Evolutionary conservation across 2,797 vertebrate genomes (phyloP), one percentile per base, ranked within the genome.

Genomic region (Strix occidentalis): DNA sequence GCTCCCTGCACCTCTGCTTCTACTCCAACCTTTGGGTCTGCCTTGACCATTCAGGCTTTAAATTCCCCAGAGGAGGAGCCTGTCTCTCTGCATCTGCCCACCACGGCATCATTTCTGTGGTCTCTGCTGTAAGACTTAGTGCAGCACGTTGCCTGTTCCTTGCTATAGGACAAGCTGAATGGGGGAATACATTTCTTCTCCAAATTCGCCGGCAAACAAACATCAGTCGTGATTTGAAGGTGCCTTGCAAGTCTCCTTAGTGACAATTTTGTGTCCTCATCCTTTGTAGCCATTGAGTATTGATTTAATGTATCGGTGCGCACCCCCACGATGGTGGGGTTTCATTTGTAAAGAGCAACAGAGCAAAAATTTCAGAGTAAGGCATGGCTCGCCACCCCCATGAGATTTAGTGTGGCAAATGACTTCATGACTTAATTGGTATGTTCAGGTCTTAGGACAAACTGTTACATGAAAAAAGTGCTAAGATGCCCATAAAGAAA

Each of bases 301-400:
- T 17, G 50, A 39, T 72, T 66, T 9, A 5, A 33, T 11, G 13
- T 5, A 7, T 0, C 5, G 14, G 3, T 2, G 1, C 11, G 24
- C 39, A 12, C 8, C 12, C 18, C 28, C 45, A 26, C 1, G 4
- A 10, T 5, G 45, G 17, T 33, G 33, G 35, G 23, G 46, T 50
- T 54, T 58, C 26, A 9, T 2, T 6, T 45, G 35, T 39, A 45
- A 31, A 64, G 37, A 72, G 43, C 64, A 80, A 41, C 57, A 69
- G 17, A 64, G 23, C 17, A 24, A 51, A 76, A 71, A 23, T 2
- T 25, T 1, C 69, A 50, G 23, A 8, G 50, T 19, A 48, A 28
- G 83, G 39, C 33, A 16, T 10, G 39, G 46, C 37, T 25, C 17
- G 24, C 72, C 31, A 7, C 1, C 9, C 39, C 54, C 0, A 1